A percentile compares a stretch with the other conserved stretches of the same genome.
Conservation (phyloP, 2,888 invertebrate species). For the Onthophagus sagittarius region DNA sequence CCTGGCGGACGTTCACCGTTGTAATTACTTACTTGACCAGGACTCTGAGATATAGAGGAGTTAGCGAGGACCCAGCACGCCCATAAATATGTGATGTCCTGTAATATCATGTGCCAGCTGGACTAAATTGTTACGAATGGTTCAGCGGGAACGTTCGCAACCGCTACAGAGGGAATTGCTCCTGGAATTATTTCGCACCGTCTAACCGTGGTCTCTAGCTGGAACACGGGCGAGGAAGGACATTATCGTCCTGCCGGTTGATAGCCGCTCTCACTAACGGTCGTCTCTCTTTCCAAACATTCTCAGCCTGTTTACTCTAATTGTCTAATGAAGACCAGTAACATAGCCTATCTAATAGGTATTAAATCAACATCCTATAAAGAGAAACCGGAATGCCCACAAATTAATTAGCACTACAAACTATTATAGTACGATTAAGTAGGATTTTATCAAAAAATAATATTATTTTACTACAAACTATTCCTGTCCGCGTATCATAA, state of each 20-base stretch:
- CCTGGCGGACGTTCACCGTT: slow-evolving; percentile 40
- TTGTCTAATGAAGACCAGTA: not conserved
- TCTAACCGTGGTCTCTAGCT: slow-evolving; percentile 30
- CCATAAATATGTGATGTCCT: slow-evolving; percentile 51
- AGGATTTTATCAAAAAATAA: too few species aligned
- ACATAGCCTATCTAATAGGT: too few species aligned
- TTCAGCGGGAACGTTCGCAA: slow-evolving; percentile 40
- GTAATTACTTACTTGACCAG: slow-evolving; percentile 47
- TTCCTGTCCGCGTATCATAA: not conserved
- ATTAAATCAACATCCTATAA: too few species aligned
- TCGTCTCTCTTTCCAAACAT: slow-evolving; percentile 7
- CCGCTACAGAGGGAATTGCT: slow-evolving; percentile 43
- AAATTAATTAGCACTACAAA: not conserved
- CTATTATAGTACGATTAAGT: too few species aligned
- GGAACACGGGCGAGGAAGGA: slow-evolving; percentile 3
- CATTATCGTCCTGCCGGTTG: not conserved
- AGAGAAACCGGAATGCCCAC: not conserved
- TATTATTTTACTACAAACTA: not conserved
- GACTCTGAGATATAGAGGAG: slow-evolving; percentile 38
- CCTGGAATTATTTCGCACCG: slow-evolving; percentile 43
- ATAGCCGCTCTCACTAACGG: slow-evolving; percentile 1
- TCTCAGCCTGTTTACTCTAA: not conserved
- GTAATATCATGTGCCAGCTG: slow-evolving; percentile 52
- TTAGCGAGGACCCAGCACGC: slow-evolving; percentile 40
- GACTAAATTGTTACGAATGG: slow-evolving; percentile 52